Evolutionary conservation across 1,140 invertebrate species (phyloP).

Genomic region (Orussus abietinus): DNA sequence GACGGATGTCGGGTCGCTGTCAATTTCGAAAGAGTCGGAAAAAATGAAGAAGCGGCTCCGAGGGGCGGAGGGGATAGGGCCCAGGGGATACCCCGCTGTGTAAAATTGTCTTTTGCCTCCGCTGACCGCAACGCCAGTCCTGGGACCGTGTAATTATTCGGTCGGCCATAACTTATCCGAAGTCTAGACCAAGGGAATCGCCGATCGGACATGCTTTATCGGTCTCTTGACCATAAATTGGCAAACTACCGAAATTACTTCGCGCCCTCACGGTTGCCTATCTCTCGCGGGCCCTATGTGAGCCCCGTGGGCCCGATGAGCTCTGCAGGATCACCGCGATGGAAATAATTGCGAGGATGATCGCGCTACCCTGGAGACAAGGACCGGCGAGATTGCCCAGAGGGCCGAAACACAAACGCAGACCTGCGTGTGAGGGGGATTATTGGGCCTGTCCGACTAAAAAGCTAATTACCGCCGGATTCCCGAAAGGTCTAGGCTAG

Average conservation of each 20-base stretch:
- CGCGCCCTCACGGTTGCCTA: neutral
- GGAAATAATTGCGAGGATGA: no score
- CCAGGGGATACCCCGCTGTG: conserved; percentile 45
- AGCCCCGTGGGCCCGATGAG: no score
- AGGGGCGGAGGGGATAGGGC: conserved; percentile 13
- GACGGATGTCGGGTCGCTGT: neutral
- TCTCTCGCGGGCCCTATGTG: no score
- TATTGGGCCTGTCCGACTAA: conserved; percentile 29
- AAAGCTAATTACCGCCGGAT: conserved; percentile 40
- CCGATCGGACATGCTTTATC: neutral
- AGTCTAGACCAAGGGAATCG: neutral
- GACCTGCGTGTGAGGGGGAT: no score
- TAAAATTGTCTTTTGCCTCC: conserved; percentile 14
- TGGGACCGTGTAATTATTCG: neutral
- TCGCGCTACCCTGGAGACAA: no score
- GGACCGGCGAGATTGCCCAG: no score
- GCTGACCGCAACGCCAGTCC: neutral
- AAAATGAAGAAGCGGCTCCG: no score
- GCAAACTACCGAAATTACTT: neutral
- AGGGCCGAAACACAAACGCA: no score
- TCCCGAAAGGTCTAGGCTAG: conserved; percentile 28
- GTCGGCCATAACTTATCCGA: neutral
- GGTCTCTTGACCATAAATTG: neutral
- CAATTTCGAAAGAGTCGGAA: no score
- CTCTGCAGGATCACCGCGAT: no score